These are phyloP conservation scores for Moxostoma hubbsi DNA, from an alignment of 2,797 vertebrate species.

Conservation along the genomic window DNA sequence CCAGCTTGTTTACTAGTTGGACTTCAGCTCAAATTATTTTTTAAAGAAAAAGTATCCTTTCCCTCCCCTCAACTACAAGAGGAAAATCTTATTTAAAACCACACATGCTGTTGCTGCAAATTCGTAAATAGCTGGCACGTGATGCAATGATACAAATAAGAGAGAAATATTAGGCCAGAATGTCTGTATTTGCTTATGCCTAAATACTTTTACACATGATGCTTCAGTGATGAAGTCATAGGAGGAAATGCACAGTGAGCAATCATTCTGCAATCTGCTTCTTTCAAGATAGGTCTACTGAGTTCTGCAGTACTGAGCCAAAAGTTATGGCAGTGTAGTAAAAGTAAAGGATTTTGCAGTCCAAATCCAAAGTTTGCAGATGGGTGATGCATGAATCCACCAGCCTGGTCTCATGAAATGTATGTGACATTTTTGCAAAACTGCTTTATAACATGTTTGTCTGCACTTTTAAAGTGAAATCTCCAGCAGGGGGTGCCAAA, in stretches of 20 bases:
- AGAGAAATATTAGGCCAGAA: constrained; percentile 10
- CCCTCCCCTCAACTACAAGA: constrained; percentile 64
- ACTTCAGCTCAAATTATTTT: constrained; percentile 74
- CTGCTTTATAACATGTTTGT: too few relatives aligned
- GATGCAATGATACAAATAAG: constrained; percentile 24
- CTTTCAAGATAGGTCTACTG: neutral
- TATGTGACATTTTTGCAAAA: neutral
- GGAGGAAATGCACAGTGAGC: constrained; percentile 33
- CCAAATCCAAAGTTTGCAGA: neutral
- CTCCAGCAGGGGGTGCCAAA: too few relatives aligned
- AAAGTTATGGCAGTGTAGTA: neutral
- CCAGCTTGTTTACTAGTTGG: constrained; percentile 69
- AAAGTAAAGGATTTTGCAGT: neutral
- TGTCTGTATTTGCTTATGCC: constrained; percentile 9
- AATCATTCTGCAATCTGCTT: constrained; percentile 44
- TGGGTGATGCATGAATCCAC: neutral
- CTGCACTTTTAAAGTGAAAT: too few relatives aligned
- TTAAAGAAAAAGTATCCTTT: constrained; percentile 72
- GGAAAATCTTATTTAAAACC: constrained; percentile 70
- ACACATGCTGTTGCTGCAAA: constrained; percentile 59
- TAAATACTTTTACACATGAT: constrained; percentile 5
- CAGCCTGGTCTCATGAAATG: neutral
- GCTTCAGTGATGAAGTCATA: constrained; percentile 40
- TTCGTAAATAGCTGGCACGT: constrained; percentile 12
- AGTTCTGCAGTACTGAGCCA: neutral